Evolutionary conservation across 1,140 invertebrate species (phyloP), one percentile per base, ranked within the genome.

Genomic region (Schlechtendalia chinensis): DNA sequence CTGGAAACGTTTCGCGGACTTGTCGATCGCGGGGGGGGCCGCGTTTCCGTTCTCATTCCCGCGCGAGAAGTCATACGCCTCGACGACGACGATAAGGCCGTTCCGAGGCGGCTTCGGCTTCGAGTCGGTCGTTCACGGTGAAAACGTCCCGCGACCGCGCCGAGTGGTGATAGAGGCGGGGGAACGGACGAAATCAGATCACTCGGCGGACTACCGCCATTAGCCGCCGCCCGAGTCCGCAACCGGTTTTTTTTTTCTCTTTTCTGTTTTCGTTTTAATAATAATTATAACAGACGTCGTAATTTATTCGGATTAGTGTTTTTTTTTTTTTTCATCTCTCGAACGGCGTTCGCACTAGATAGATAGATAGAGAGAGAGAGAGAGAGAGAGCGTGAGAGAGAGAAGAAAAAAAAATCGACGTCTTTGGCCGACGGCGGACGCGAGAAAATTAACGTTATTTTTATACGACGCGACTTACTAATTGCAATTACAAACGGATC

Each of bases 241-340:
- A 79, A 79, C 75, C 75, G 75, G 75, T 79, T 79, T 54, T 19
- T 22, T 39, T 19, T 39, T 39, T 39, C 32, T 39, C 32, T 3
- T 39, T 3, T 39, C n/a, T 39, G 32, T 39, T 39, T n/a, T n/a
- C n/a, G n/a, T n/a, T 19, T 24, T 77, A 77, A 6, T 79, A 79
- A 63, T 79, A 79, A 79, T 79, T 79, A 79, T 63, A 61, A 79
- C 75, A 63, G 58, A 61, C 75, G 24, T 61, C 75, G 75, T 79
- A 79, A 79, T 79, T 79, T 79, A 79, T 79, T 79, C 75, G 61
- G 39, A 79, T 61, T 79, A 79, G 47, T 54, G 24, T 54, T 72
- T n/a, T n/a, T n/a, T n/a, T n/a, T n/a, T n/a, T n/a, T n/a, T n/a
- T n/a, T n/a, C n/a, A n/a, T n/a, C n/a, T 54, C 53, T 53, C 50